phyloP scores from a whole-genome alignment of 1,140 invertebrate genomes.

The Eufriesea mexicana region DNA sequence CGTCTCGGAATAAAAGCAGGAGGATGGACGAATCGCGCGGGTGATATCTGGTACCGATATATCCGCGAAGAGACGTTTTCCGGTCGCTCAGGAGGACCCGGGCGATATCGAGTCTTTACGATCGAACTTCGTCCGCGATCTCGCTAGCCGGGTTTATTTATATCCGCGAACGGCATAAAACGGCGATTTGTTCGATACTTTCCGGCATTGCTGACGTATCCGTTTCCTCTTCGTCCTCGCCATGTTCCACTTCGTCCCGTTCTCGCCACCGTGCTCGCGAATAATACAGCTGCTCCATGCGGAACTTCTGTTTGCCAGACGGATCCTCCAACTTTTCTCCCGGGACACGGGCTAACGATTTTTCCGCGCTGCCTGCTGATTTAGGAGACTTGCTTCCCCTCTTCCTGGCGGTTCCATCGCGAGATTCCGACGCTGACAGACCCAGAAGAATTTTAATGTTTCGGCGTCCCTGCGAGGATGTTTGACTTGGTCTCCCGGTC shows the following conservation, averaged over 20 bases:
- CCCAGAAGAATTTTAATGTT: neutral
- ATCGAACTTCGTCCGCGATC: slow-evolving; percentile 35
- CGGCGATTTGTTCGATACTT: slow-evolving; percentile 34
- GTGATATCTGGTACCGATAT: slow-evolving; percentile 1
- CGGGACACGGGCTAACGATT: neutral
- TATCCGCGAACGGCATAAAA: slow-evolving; percentile 27
- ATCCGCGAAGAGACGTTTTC: slow-evolving; percentile 1
- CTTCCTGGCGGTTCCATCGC: neutral
- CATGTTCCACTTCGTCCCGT: neutral
- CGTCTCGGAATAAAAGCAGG: neutral
- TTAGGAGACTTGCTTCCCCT: neutral
- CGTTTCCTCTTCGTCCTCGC: slow-evolving; percentile 19
- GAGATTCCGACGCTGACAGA: neutral
- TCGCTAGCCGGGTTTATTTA: slow-evolving; percentile 54
- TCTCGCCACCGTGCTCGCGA: neutral
- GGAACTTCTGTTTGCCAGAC: slow-evolving; percentile 31
- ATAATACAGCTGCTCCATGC: slow-evolving; percentile 35
- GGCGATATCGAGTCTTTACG: slow-evolving; percentile 17
- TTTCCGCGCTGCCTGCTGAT: neutral
- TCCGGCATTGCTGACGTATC: slow-evolving; percentile 22
- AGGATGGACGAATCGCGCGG: neutral
- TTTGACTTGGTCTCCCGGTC: neutral
- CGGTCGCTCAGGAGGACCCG: neutral
- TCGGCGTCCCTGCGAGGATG: neutral
- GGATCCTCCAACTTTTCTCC: slow-evolving; percentile 9